Evolutionary conservation across 1,140 invertebrate species (phyloP).

Genomic region (Aphaenogaster rudis): DNA sequence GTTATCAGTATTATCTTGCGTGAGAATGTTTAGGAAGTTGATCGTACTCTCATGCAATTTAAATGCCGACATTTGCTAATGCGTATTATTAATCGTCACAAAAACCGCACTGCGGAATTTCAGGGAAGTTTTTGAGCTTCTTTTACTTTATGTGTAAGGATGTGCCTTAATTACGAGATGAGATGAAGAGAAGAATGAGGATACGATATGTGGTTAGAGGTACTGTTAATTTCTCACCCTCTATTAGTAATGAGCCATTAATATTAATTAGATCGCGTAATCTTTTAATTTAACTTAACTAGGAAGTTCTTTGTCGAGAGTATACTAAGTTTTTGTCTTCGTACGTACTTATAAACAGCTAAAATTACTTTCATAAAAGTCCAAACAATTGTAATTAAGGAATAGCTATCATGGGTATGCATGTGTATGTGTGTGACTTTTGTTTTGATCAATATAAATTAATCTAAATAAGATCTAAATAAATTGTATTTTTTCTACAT

Average conservation of each 20-base stretch:
- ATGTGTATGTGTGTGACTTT: neutral
- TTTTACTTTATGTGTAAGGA: neutral
- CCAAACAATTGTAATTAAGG: slow-evolving; percentile 1
- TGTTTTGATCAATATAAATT: neutral
- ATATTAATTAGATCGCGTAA: slow-evolving; percentile 65
- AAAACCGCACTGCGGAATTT: slow-evolving; percentile 36
- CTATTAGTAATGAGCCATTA: slow-evolving; percentile 36
- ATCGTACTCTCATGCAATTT: slow-evolving; percentile 36
- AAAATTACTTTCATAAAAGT: slow-evolving; percentile 23
- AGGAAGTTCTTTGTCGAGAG: neutral
- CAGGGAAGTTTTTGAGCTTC: slow-evolving; percentile 42
- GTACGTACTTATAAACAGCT: slow-evolving; percentile 10
- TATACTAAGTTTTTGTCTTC: slow-evolving; percentile 43
- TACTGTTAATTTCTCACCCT: slow-evolving; percentile 70
- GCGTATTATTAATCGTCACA: slow-evolving; percentile 60
- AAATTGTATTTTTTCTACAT: neutral
- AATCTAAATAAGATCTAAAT: neutral
- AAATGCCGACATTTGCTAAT: slow-evolving; percentile 52
- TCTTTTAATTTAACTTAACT: slow-evolving; percentile 58
- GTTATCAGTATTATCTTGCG: slow-evolving; percentile 24
- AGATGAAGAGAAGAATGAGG: slow-evolving; percentile 41
- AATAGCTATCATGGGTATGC: neutral
- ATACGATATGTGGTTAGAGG: slow-evolving; percentile 40
- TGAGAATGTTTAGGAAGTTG: slow-evolving; percentile 64
- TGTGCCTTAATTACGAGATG: slow-evolving; percentile 22